phyloP scores from a whole-genome alignment of 2,797 vertebrate species.

The Lepilemur ruficaudatus region DNA sequence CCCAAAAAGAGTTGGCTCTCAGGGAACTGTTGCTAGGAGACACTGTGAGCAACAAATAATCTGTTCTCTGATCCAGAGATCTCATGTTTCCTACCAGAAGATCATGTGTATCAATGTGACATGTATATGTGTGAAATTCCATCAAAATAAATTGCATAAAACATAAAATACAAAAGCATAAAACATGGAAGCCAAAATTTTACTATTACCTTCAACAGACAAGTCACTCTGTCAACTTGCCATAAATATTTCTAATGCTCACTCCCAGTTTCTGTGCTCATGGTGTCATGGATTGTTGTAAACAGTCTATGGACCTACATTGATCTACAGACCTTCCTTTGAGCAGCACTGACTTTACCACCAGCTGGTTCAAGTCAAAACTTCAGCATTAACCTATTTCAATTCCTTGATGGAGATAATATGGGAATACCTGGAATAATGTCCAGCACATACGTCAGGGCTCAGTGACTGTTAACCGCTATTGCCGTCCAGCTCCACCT shows the following conservation, averaged over 20 bases:
- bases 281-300: fast-evolving
- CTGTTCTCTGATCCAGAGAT: background rate
- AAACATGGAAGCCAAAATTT: background rate
- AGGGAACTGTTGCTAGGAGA: background rate
- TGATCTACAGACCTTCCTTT: background rate
- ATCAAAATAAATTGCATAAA: background rate
- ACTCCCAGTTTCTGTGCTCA: background rate
- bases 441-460: background rate
- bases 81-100: background rate
- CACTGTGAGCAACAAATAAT: background rate
- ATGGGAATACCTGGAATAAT: background rate
- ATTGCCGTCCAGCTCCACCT: background rate
- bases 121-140: background rate
- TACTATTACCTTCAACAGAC: background rate
- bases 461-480: background rate
- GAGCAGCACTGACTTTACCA: background rate
- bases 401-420: background rate
- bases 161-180: background rate
- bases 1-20: background rate
- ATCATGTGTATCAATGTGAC: background rate
- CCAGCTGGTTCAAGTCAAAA: background rate
- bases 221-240: background rate
- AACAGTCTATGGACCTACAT: background rate
- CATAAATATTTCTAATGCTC: background rate
- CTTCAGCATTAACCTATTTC: background rate